Base-by-base conservation (phyloP, 2,797 vertebrate genomes). In the Champsocephalus gunnari region DNA sequence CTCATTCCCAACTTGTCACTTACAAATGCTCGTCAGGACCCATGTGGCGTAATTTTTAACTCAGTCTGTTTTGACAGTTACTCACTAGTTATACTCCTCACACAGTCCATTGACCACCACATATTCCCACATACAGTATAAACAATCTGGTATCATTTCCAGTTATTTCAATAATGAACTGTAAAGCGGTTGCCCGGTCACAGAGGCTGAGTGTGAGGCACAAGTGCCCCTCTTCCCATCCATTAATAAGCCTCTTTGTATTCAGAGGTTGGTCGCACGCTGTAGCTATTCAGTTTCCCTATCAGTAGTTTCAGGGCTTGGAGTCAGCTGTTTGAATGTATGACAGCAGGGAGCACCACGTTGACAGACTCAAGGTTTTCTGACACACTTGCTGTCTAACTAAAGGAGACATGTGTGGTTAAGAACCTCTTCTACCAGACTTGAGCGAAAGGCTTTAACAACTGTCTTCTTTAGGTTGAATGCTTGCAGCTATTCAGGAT, bases 331-430 rank as follows among this genome's bases (percentile, higher is more conserved):
- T 72, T 32, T 50, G 50, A 71, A 70, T 38, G 44, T 51, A 34
- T 48, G 51, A 79, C 66, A 47, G 66, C 66, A 34, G 65, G 12
- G 49, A 49, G 69, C 41, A 19, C 38, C 44, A 6, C 13, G 51
- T 54, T 14, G 62, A 61, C 50, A 59, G 63, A 19, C 59, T 61
- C 21, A 4, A 71, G 66, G 44, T 38, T 44, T 38, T 61, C 55
- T 50, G 38, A 79, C 63, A 71, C n/a, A 13, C 59, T 80, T 21
- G 11, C n/a, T 11, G 28, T 47, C 48, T 17, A 61, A 24, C 53
- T 57, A 3, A 61, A 84, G 73, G 69, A 66, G 73, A 76, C 75
- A 70, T 77, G 56, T 64, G 41, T 24, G 66, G 77, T 88, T 56
- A 64, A 83, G 78, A 67, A 49, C 21, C 53, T 70, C 48, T 51